Evolutionary conservation across 2,113 vertebrate species (phyloP).

Genomic region (Silurus meridionalis): DNA sequence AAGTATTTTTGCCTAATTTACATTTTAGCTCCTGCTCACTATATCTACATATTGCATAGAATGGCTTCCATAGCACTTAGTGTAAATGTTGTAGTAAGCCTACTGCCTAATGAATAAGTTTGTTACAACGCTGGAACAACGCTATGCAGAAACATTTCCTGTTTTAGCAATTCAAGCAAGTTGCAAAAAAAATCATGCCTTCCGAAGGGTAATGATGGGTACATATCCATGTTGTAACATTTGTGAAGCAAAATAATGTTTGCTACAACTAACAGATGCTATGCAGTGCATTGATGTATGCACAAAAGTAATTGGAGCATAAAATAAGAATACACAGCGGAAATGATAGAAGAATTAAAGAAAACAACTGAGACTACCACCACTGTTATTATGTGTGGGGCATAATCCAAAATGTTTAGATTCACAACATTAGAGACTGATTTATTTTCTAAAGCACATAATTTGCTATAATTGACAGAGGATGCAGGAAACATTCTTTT

Average conservation of each 20-base stretch:
- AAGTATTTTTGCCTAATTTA: not conserved
- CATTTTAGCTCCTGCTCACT: not conserved
- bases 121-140: constrained; percentile 12
- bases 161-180: constrained; percentile 35
- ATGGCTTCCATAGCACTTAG: not conserved
- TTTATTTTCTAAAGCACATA: not conserved
- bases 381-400: not conserved
- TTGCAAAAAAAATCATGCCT: constrained; percentile 23
- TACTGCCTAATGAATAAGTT: not conserved
- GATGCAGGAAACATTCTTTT: not conserved
- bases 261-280: not conserved
- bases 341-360: not conserved
- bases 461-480: not conserved
- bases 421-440: not conserved
- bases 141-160: constrained; percentile 38
- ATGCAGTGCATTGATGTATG: not conserved
- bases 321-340: not conserved
- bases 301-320: not conserved
- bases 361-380: not conserved
- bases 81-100: not conserved
- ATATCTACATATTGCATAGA: not conserved
- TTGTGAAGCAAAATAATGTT: not conserved
- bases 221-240: constrained; percentile 28
- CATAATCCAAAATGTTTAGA: not conserved
- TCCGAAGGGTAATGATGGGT: not conserved